Conservation (phyloP, 2,113 vertebrate genomes). For the Cyanoliseus patagonus region DNA sequence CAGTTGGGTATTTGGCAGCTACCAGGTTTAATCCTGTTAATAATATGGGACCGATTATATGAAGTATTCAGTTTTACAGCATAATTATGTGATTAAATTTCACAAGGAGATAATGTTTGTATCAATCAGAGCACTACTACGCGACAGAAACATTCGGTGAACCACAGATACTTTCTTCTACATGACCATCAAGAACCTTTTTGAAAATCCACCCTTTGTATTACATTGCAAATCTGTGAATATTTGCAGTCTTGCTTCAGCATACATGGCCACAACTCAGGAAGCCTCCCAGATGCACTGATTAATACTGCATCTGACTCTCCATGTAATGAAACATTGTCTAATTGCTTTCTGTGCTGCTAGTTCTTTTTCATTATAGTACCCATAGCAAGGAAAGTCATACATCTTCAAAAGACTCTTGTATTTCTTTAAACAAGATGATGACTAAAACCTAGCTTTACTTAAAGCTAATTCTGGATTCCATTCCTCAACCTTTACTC, state of each 20-base stretch:
- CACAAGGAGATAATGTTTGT: not conserved
- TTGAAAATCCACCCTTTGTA: not conserved
- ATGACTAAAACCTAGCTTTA: not conserved
- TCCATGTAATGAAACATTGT: not conserved
- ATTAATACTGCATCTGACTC: not conserved
- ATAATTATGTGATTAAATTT: not conserved
- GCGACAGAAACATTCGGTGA: not conserved
- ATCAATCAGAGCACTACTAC: not conserved
- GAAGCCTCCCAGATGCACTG: not conserved
- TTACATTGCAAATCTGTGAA: not conserved
- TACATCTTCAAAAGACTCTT: not conserved
- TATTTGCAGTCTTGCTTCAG: not conserved
- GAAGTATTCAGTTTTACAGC: not conserved
- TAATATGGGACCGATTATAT: not conserved
- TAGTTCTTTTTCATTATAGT: not conserved
- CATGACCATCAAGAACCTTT: not conserved
- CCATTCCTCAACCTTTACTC: not conserved
- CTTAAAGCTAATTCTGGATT: not conserved
- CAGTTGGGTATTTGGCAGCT: not conserved
- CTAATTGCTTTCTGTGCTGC: not conserved
- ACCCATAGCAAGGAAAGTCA: not conserved
- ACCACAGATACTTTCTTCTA: not conserved
- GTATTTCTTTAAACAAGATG: not conserved
- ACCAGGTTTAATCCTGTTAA: not conserved
- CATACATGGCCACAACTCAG: fast-evolving